Evolutionary conservation across 1,140 invertebrate species (phyloP), one percentile per base, ranked within the genome.

Genomic region (Lucilia cuprina): DNA sequence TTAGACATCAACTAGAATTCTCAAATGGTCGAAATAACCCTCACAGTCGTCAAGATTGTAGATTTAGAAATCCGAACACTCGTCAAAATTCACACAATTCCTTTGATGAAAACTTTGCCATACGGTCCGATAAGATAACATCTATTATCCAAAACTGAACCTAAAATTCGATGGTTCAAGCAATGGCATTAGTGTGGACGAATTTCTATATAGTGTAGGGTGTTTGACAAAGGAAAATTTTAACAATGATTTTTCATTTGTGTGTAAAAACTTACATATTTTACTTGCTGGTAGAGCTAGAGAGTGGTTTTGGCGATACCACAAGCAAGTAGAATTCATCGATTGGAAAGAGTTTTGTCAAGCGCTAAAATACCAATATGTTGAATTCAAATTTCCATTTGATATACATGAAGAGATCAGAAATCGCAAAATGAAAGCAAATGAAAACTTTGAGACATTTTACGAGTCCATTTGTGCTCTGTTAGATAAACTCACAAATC

Each of bases 201-300:
- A 82, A 25, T 82, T 82, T 82, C 21, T 82, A 82, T 82, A 82
- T 60, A 17, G 80, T 13, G 49, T 82, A 13, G 19, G n/a, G 60
- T 19, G n/a, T 25, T 82, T 82, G 19, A 60, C 25, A 17, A 60
- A 12, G 17, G 25, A 50, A 13, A 82, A 50, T 12, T 25, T 82
- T 82, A 50, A 60, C 10, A 13, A 60, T 82, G n/a, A 82, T 25
- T 82, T 75, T 21, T 30, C 74, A 30, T 30, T 30, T 75, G 25
- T 75, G 5, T 75, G 74, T 25, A 75, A 34, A 34, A 75, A 75
- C 30, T 75, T 75, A 25, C 74, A 25, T 10, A 30, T 75, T 25
- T 25, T 30, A 21, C 13, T 75, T 5, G 35, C 35, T 41, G 35
- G 35, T 41, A 41, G 35, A 41, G 35, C 35, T 41, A 3, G 35